Percentiles rank a stretch among this genome's conserved stretches.
Conservation (phyloP, 2,113 vertebrate genomes). For the Percopsis transmontana region DNA sequence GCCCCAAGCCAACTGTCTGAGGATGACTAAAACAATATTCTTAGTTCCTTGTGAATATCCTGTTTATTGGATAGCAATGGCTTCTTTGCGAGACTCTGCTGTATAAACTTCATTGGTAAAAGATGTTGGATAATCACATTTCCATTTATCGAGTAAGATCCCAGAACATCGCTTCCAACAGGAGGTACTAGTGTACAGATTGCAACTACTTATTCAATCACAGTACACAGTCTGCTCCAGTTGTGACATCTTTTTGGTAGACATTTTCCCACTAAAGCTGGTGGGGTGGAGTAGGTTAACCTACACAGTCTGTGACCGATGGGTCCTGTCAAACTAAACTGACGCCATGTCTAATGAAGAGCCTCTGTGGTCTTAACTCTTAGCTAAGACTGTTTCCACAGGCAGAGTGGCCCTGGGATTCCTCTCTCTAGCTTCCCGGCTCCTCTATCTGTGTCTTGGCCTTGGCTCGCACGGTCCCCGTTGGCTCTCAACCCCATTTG, state of each 20-base stretch:
- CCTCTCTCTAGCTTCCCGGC: conserved; percentile 34
- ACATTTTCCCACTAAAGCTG: conserved; percentile 15
- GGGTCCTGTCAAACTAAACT: conserved; percentile 50
- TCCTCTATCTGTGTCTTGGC: conserved; percentile 33
- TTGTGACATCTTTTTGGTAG: conserved; percentile 22
- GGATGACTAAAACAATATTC: conserved; percentile 28
- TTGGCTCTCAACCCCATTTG: conserved; percentile 63
- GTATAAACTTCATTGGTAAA: neutral
- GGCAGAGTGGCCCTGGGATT: conserved; percentile 42
- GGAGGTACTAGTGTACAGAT: neutral
- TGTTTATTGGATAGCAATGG: conserved; percentile 29
- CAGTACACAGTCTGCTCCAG: conserved; percentile 13
- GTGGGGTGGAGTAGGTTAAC: conserved; percentile 25
- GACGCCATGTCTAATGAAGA: conserved; percentile 69
- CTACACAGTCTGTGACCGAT: conserved; percentile 53
- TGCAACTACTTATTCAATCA: conserved; percentile 25
- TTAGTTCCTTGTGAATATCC: conserved; percentile 37
- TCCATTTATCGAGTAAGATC: neutral
- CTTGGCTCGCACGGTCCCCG: conserved; percentile 38
- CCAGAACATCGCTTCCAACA: no score
- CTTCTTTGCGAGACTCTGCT: conserved; percentile 2
- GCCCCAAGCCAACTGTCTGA: conserved; percentile 35
- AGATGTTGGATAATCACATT: conserved; percentile 4
- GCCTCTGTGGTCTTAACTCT: conserved; percentile 56
- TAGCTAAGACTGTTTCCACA: conserved; percentile 60